phyloP scores from a whole-genome alignment of 2,113 vertebrate genomes.

The Lagenorhynchus albirostris region DNA sequence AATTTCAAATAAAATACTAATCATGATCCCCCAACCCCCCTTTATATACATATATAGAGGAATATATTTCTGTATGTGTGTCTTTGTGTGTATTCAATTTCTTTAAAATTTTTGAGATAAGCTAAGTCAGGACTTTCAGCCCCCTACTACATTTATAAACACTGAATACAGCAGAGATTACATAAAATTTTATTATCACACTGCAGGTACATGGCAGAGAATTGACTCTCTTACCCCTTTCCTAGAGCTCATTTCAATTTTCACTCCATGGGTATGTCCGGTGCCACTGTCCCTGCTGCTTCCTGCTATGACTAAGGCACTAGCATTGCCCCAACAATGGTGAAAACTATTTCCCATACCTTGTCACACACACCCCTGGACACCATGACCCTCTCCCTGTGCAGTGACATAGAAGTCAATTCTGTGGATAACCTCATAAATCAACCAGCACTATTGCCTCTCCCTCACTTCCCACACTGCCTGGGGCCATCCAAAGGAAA shows the following conservation, averaged over 20 bases:
- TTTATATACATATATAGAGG: not conserved
- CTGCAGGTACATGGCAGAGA: not conserved
- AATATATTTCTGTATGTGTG: not conserved
- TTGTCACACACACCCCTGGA: not conserved
- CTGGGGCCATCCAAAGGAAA: not conserved
- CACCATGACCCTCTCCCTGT: not conserved
- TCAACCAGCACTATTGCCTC: not conserved
- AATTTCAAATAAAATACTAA: not conserved
- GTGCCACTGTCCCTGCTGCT: not conserved
- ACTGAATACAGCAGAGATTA: not conserved
- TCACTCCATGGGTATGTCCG: not conserved
- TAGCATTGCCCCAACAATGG: not conserved
- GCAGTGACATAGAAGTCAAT: not conserved
- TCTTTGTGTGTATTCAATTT: not conserved
- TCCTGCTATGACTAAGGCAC: not conserved
- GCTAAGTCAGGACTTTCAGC: not conserved
- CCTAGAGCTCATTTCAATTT: not conserved
- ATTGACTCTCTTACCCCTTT: not conserved
- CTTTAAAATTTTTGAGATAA: not conserved
- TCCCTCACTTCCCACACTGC: not conserved
- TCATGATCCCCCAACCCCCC: no score
- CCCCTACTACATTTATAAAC: not conserved
- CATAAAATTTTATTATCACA: not conserved
- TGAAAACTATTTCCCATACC: not conserved
- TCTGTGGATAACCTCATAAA: not conserved